Evolutionary conservation across 2,888 invertebrate genomes (phyloP).

Genomic region (Tetheella fluctuosa): DNA sequence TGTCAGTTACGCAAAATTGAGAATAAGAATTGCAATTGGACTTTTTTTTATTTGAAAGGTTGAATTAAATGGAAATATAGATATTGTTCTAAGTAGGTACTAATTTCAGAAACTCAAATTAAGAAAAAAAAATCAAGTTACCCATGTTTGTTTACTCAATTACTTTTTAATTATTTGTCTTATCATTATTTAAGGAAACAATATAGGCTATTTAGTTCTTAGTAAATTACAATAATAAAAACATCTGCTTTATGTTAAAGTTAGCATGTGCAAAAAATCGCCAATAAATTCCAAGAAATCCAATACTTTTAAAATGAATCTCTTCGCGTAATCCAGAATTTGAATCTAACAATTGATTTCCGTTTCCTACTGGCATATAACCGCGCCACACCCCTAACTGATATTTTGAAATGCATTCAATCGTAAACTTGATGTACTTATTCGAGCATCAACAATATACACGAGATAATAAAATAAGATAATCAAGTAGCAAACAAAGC

Average conservation of each 20-base stretch:
- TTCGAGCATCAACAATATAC: conserved; percentile 12
- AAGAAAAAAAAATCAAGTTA: too few species aligned
- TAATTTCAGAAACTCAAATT: too few species aligned
- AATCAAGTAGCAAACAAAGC: neutral
- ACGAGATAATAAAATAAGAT: conserved; percentile 1
- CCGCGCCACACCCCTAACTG: conserved; percentile 63
- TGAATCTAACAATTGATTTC: conserved; percentile 71
- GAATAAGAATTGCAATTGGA: conserved; percentile 11
- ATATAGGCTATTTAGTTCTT: neutral
- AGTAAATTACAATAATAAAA: neutral
- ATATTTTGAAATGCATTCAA: conserved; percentile 46
- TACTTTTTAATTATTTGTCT: too few species aligned
- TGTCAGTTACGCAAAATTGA: conserved; percentile 27
- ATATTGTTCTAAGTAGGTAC: too few species aligned
- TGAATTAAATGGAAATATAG: neutral
- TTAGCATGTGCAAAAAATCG: neutral
- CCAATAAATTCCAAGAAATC: conserved; percentile 55
- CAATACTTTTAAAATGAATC: conserved; percentile 61
- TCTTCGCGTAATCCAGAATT: conserved; percentile 51
- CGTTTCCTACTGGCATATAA: conserved; percentile 76
- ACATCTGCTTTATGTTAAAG: neutral
- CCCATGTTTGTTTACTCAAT: too few species aligned
- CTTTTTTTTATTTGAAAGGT: neutral
- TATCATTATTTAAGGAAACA: too few species aligned
- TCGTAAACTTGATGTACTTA: conserved; percentile 20